Conservation (phyloP, 2,888 invertebrate genomes). For the Drosophila mimica region DNA sequence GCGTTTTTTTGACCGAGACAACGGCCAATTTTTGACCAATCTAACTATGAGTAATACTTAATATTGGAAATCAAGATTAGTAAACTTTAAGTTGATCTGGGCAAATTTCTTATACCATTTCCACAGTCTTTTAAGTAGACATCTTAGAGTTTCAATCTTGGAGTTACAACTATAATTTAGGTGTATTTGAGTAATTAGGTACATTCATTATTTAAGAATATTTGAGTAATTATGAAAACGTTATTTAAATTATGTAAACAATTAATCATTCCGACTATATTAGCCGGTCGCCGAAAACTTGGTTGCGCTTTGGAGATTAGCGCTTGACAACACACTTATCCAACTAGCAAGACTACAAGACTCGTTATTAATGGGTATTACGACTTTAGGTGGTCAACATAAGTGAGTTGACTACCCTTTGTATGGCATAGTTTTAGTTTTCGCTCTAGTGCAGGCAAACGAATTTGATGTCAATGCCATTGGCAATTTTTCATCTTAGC, state of each 20-base stretch:
- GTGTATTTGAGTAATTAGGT: not conserved
- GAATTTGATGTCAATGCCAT: conserved; percentile 71
- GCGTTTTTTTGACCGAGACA: conserved; percentile 52
- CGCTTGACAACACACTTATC: conserved; percentile 21
- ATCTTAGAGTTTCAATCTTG: not conserved
- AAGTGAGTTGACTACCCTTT: not conserved
- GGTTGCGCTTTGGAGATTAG: not conserved
- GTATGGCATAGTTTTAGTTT: not conserved
- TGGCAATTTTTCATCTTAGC: conserved; percentile 37
- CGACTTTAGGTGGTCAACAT: conserved; percentile 3
- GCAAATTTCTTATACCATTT: not conserved
- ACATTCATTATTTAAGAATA: not conserved
- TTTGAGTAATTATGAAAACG: not conserved
- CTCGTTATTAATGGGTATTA: conserved; percentile 11
- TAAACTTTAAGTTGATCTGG: not conserved
- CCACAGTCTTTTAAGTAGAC: not conserved
- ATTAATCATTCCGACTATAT: not conserved
- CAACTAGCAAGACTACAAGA: conserved; percentile 2
- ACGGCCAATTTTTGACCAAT: conserved; percentile 30
- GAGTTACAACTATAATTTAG: not conserved
- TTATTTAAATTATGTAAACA: not conserved
- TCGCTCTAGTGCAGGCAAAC: not conserved
- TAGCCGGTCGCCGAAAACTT: not conserved
- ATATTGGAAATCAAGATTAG: conserved; percentile 1
- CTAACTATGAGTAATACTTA: conserved; percentile 15